phyloP scores from a whole-genome alignment of 2,888 invertebrate genomes.

The Laspeyria flexula region DNA sequence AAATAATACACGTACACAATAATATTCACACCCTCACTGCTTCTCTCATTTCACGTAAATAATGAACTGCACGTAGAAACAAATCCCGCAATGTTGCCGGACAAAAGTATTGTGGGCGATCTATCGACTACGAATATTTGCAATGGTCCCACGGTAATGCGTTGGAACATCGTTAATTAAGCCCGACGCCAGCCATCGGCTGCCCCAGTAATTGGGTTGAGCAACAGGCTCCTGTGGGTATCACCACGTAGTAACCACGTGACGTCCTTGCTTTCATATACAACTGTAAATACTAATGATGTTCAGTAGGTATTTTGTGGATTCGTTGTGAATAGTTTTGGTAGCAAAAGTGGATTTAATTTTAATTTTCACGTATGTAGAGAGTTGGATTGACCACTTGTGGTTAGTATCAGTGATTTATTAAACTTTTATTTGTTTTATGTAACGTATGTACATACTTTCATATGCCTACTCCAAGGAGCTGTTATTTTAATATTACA shows the following conservation, averaged over 20 bases:
- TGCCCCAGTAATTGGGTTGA: slow-evolving; percentile 47
- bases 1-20: too few species aligned
- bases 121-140: slow-evolving; percentile 17
- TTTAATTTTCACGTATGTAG: too few species aligned
- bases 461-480: too few species aligned
- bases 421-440: too few species aligned
- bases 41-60: too few species aligned
- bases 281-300: background rate
- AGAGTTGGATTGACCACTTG: too few species aligned
- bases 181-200: slow-evolving; percentile 27
- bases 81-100: background rate
- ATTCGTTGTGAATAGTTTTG: background rate
- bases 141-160: slow-evolving; percentile 43
- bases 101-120: slow-evolving; percentile 1
- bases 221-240: slow-evolving; percentile 53
- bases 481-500: too few species aligned
- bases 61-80: background rate
- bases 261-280: slow-evolving; percentile 2
- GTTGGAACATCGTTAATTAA: slow-evolving; percentile 53
- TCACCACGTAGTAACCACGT: slow-evolving; percentile 25
- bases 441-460: too few species aligned
- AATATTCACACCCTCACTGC: too few species aligned
- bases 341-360: too few species aligned
- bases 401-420: too few species aligned
- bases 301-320: background rate